phyloP scores from a whole-genome alignment of 2,888 invertebrate species.

The Taenaris catops region DNA sequence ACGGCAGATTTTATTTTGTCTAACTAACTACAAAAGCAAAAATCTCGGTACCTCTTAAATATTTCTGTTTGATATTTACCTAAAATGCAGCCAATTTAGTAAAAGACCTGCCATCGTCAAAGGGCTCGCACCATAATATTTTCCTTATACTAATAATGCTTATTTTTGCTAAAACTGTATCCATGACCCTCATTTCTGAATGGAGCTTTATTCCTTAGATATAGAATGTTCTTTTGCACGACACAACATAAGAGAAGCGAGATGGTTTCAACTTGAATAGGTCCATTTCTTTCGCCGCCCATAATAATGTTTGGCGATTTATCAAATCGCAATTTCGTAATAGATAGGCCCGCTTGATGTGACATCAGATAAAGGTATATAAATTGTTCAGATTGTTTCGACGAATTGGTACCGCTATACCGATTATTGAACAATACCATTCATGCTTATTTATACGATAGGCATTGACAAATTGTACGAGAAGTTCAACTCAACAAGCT shows the following conservation, averaged over 20 bases:
- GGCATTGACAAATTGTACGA: constrained; percentile 10
- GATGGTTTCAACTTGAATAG: constrained; percentile 59
- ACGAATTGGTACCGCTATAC: constrained; percentile 13
- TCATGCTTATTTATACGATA: constrained; percentile 7
- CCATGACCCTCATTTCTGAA: constrained; percentile 22
- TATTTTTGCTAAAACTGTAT: constrained; percentile 40
- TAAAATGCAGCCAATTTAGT: constrained; percentile 50
- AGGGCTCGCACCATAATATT: constrained; percentile 55
- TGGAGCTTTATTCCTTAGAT: constrained; percentile 29
- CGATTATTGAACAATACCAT: constrained; percentile 14
- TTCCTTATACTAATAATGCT: constrained; percentile 63
- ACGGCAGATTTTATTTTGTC: no score
- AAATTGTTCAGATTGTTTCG: constrained; percentile 37
- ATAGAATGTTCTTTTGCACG: constrained; percentile 37
- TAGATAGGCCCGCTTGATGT: constrained; percentile 70
- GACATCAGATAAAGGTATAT: constrained; percentile 57
- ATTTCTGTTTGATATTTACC: constrained; percentile 26
- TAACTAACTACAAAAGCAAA: not conserved
- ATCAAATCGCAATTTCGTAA: constrained; percentile 78
- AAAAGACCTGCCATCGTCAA: constrained; percentile 58
- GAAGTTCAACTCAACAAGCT: constrained; percentile 2
- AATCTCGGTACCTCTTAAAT: constrained; percentile 9
- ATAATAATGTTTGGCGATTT: constrained; percentile 76
- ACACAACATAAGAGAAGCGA: constrained; percentile 29
- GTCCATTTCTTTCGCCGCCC: constrained; percentile 74